Conservation (phyloP, 2,888 invertebrate genomes). For the Stomorhina lunata region DNA sequence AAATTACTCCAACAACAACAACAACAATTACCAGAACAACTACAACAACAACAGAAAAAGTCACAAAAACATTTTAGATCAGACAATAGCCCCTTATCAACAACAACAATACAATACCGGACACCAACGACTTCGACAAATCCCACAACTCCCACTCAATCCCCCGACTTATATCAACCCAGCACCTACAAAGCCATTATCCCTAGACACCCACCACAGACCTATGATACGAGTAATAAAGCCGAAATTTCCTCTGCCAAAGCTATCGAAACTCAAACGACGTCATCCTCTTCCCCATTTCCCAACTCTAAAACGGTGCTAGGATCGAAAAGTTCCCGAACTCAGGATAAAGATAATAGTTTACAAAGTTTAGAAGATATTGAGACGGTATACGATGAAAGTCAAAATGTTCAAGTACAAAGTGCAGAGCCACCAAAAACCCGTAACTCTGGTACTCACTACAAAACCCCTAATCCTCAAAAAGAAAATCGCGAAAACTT, state of each 20-base stretch:
- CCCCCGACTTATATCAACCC: neutral
- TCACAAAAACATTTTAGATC: slow-evolving; percentile 63
- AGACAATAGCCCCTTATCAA: too few species aligned
- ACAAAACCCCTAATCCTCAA: slow-evolving; percentile 63
- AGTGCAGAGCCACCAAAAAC: slow-evolving; percentile 68
- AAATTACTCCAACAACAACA: slow-evolving; percentile 73
- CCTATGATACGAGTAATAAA: slow-evolving; percentile 56
- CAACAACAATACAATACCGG: slow-evolving; percentile 32
- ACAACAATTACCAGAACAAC: slow-evolving; percentile 66
- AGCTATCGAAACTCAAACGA: slow-evolving; percentile 66
- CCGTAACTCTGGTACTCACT: slow-evolving; percentile 38
- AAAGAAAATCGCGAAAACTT: slow-evolving; percentile 69
- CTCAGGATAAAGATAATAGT: slow-evolving; percentile 61
- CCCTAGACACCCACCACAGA: slow-evolving; percentile 18
- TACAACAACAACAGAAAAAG: slow-evolving; percentile 69
- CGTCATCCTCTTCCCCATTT: too few species aligned
- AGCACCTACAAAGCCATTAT: slow-evolving; percentile 14
- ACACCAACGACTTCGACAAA: slow-evolving; percentile 28
- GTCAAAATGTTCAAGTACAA: slow-evolving; percentile 73
- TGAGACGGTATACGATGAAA: slow-evolving; percentile 74
- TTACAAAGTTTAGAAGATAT: slow-evolving; percentile 67
- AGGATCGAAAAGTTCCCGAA: slow-evolving; percentile 9
- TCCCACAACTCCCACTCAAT: slow-evolving; percentile 26
- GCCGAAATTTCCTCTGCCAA: slow-evolving; percentile 67
- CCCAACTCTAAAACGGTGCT: slow-evolving; percentile 52